Percentiles rank a stretch among this genome's conserved stretches.
Conservation (phyloP, 2,888 invertebrate genomes). For the Perdita meconis region DNA sequence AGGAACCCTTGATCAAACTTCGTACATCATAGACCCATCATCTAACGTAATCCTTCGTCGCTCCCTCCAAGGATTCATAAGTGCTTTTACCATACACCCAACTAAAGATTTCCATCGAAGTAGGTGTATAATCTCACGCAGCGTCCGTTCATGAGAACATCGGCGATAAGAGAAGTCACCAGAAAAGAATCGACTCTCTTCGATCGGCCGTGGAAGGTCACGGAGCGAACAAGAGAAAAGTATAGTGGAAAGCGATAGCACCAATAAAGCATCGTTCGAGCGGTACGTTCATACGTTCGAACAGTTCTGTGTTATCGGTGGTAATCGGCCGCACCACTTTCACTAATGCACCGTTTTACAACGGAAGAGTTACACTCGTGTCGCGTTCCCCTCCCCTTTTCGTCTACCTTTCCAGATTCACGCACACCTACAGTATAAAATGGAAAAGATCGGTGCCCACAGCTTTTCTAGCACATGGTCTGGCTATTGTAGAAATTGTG, state of each 20-base stretch:
- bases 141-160: conserved; percentile 4
- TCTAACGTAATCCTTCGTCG: too few relatives aligned
- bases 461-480: conserved; percentile 37
- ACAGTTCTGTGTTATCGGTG: conserved; percentile 62
- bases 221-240: conserved; percentile 33
- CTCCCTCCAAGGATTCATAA: too few relatives aligned
- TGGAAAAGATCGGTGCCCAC: conserved; percentile 25
- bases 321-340: conserved; percentile 70
- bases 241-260: conserved; percentile 39
- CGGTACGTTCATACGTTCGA: conserved; percentile 32
- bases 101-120: not conserved
- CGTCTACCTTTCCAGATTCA: conserved; percentile 15
- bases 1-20: too few relatives aligned
- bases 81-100: too few relatives aligned
- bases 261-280: conserved; percentile 53
- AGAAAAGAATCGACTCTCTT: conserved; percentile 4
- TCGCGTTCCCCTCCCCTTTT: conserved; percentile 56
- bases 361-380: conserved; percentile 64
- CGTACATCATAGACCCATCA: too few relatives aligned
- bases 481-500: conserved; percentile 47
- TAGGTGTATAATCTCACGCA: conserved; percentile 9
- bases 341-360: conserved; percentile 71
- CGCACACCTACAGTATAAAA: conserved; percentile 28
- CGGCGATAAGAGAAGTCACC: conserved; percentile 17
- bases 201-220: conserved; percentile 33